Evolutionary conservation across 2,113 vertebrate genomes (phyloP).

Genomic region (Osmerus eperlanus): DNA sequence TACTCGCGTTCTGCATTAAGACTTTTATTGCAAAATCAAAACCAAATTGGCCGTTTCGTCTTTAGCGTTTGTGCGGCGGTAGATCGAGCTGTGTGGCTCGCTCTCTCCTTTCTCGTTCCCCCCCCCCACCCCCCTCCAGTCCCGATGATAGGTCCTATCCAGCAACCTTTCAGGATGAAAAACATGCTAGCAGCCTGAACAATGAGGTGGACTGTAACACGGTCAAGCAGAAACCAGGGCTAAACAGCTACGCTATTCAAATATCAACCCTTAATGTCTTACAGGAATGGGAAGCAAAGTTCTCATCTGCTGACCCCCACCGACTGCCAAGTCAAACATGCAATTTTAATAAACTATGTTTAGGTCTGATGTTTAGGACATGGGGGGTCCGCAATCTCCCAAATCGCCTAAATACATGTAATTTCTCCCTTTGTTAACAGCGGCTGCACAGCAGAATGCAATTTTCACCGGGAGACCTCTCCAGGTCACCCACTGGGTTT

Average conservation of each 20-base stretch:
- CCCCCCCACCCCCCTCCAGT: background rate
- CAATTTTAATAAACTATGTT: background rate
- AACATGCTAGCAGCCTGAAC: background rate
- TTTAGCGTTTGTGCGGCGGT: background rate
- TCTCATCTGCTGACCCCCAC: conserved; percentile 20
- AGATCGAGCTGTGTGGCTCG: conserved; percentile 12
- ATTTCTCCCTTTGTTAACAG: too few relatives aligned
- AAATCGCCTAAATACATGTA: too few relatives aligned
- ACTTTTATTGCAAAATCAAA: conserved; percentile 26
- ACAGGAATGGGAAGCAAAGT: conserved; percentile 38
- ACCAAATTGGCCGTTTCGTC: conserved; percentile 23
- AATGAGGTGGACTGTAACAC: conserved; percentile 17
- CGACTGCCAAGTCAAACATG: conserved; percentile 46
- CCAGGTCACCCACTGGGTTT: too few relatives aligned
- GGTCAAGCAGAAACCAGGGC: conserved; percentile 22
- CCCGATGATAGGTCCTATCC: conserved; percentile 29
- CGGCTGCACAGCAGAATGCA: too few relatives aligned
- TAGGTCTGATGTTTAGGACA: too few relatives aligned
- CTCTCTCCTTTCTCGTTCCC: background rate
- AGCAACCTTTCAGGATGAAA: conserved; percentile 24
- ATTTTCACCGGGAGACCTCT: too few relatives aligned
- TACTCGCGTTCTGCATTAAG: conserved; percentile 27
- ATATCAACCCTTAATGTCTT: conserved; percentile 38
- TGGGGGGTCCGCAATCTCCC: conserved; percentile 1
- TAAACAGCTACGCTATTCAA: conserved; percentile 20